phyloP scores from a whole-genome alignment of 2,888 invertebrate genomes.

The Oscheius sp. region DNA sequence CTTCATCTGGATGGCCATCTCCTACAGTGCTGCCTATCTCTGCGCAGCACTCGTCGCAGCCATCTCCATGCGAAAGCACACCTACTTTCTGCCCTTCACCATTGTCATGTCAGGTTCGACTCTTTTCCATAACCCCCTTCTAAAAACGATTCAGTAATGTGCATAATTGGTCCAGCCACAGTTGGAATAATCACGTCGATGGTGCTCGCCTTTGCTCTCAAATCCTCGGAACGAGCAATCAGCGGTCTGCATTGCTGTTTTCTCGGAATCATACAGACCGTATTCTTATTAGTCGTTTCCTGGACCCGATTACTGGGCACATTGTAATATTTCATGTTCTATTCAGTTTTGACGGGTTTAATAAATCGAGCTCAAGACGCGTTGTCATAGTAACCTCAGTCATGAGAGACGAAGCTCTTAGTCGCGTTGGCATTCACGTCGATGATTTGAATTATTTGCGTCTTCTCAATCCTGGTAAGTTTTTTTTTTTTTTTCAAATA shows the following conservation, averaged over 20 bases:
- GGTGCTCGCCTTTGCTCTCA: slow-evolving; percentile 50
- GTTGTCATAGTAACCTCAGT: slow-evolving; percentile 24
- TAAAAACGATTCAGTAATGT: slow-evolving; percentile 48
- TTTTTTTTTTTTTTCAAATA: neutral
- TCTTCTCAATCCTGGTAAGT: slow-evolving; percentile 34
- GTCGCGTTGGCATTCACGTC: slow-evolving; percentile 33
- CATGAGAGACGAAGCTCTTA: slow-evolving; percentile 27
- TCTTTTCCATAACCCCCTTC: neutral
- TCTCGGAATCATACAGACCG: slow-evolving; percentile 63
- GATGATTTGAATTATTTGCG: slow-evolving; percentile 36
- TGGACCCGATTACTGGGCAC: slow-evolving; percentile 63
- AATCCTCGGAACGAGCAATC: slow-evolving; percentile 52
- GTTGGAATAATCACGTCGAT: slow-evolving; percentile 57
- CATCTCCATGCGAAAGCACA: slow-evolving; percentile 64
- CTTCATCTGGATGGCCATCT: slow-evolving; percentile 65
- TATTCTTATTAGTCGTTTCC: slow-evolving; percentile 58
- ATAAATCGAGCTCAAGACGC: slow-evolving; percentile 7
- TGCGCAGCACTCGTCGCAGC: slow-evolving; percentile 57
- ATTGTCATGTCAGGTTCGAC: slow-evolving; percentile 51
- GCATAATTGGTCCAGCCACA: slow-evolving; percentile 49
- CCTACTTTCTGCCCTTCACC: slow-evolving; percentile 54
- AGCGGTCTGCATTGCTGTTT: slow-evolving; percentile 62
- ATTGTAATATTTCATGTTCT: slow-evolving; percentile 39
- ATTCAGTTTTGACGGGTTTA: neutral
- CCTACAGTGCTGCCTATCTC: slow-evolving; percentile 44